phyloP scores from a whole-genome alignment of 2,113 vertebrate species.

The Albula glossodonta region DNA sequence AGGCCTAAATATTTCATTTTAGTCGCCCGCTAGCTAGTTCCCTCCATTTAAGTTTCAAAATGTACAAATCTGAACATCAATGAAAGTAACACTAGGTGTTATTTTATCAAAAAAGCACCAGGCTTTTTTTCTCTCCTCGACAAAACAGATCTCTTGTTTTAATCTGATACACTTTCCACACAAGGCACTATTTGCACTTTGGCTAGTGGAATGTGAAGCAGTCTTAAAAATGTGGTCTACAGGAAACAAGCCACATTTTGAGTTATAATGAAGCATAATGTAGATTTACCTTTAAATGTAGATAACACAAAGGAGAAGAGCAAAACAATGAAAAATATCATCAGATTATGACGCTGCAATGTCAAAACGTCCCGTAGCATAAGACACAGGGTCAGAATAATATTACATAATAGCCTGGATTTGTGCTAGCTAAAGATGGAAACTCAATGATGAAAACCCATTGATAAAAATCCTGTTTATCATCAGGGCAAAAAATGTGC shows the following conservation, averaged over 20 bases:
- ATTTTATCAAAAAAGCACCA: slow-evolving; percentile 42
- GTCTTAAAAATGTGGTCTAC: slow-evolving; percentile 42
- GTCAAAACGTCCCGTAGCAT: not conserved
- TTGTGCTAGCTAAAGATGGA: not conserved
- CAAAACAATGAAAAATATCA: not conserved
- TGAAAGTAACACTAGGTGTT: slow-evolving; percentile 20
- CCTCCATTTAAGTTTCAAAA: slow-evolving; percentile 29
- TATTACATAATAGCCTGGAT: not conserved
- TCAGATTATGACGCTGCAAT: not conserved
- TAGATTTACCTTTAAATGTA: not conserved
- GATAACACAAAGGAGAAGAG: not conserved
- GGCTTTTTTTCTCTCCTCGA: slow-evolving; percentile 28
- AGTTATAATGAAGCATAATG: not conserved
- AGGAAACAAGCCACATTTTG: slow-evolving; percentile 23
- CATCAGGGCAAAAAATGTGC: not conserved
- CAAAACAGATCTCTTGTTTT: slow-evolving; percentile 10
- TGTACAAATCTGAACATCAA: slow-evolving; percentile 26
- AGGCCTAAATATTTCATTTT: slow-evolving; percentile 6
- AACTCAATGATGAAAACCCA: not conserved
- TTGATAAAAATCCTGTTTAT: slow-evolving; percentile 8
- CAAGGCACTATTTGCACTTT: slow-evolving; percentile 47
- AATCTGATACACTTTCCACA: slow-evolving; percentile 29
- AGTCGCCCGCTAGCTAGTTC: not conserved
- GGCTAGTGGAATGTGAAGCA: slow-evolving; percentile 42
- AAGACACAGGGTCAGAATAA: not conserved